phyloP scores from a whole-genome alignment of 1,140 invertebrate genomes.

The Tetraneura akinire region DNA sequence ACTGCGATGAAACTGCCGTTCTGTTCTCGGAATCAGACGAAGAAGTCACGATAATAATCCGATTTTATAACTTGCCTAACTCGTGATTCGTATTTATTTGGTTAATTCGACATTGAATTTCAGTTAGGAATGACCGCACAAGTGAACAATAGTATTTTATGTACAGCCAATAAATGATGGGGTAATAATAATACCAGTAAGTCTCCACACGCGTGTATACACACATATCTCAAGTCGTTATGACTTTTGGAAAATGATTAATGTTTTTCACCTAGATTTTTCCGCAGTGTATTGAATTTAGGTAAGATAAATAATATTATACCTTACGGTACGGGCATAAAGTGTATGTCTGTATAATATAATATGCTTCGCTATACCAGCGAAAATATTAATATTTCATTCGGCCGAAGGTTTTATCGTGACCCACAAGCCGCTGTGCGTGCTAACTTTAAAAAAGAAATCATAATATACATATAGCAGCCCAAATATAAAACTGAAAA shows the following conservation, averaged over 20 bases:
- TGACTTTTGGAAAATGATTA: slow-evolving; percentile 34
- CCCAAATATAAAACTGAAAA: too few relatives aligned
- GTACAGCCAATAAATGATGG: slow-evolving; percentile 3
- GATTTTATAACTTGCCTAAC: background rate
- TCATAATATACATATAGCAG: too few relatives aligned
- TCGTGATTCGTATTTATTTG: slow-evolving; percentile 1
- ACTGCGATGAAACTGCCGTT: too few relatives aligned
- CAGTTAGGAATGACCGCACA: background rate
- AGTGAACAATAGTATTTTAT: too few relatives aligned
- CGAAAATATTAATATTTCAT: slow-evolving; percentile 45
- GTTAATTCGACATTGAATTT: background rate
- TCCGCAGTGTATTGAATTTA: slow-evolving; percentile 20
- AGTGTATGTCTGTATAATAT: slow-evolving; percentile 18
- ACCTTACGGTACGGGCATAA: background rate
- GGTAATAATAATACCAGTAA: background rate
- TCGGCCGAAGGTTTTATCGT: slow-evolving; percentile 24
- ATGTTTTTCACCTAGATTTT: slow-evolving; percentile 18
- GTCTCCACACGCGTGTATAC: background rate
- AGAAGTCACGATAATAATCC: background rate
- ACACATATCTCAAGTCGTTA: slow-evolving; percentile 36
- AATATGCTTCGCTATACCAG: slow-evolving; percentile 14
- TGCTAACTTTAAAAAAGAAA: slow-evolving; percentile 17
- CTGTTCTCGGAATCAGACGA: too few relatives aligned
- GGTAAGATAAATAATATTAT: slow-evolving; percentile 10
- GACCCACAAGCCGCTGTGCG: background rate